phyloP scores from a whole-genome alignment of 2,113 vertebrate species.

The Poeciliopsis occidentalis region DNA sequence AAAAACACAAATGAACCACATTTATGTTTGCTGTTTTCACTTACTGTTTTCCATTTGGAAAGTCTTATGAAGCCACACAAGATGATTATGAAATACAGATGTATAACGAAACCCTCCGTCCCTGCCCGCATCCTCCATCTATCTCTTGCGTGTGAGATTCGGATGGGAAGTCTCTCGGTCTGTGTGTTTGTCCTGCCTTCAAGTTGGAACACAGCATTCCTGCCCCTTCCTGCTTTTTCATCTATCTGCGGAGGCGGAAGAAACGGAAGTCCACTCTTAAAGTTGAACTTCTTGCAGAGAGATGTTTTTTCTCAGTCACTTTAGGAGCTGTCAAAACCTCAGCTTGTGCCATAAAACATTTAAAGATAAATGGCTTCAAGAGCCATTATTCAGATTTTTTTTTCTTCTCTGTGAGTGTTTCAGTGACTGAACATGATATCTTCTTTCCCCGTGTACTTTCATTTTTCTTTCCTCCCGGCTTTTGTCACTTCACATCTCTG shows the following conservation, averaged over 20 bases:
- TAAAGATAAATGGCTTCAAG: slow-evolving; percentile 17
- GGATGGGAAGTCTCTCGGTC: background rate
- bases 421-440: slow-evolving; percentile 26
- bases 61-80: slow-evolving; percentile 43
- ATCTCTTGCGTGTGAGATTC: slow-evolving; percentile 14
- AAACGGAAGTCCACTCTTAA: slow-evolving; percentile 54
- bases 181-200: slow-evolving; percentile 44
- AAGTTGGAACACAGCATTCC: slow-evolving; percentile 32
- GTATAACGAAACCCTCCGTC: slow-evolving; percentile 42
- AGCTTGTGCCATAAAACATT: slow-evolving; percentile 13
- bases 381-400: slow-evolving; percentile 15
- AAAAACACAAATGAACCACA: background rate
- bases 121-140: slow-evolving; percentile 16
- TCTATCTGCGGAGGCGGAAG: slow-evolving; percentile 48
- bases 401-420: slow-evolving; percentile 9
- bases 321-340: slow-evolving; percentile 34
- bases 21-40: background rate
- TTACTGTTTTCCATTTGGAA: slow-evolving; percentile 4
- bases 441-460: slow-evolving; percentile 25
- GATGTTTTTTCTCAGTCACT: slow-evolving; percentile 20
- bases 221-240: slow-evolving; percentile 46
- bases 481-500: slow-evolving; percentile 43
- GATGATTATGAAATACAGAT: slow-evolving; percentile 66
- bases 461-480: slow-evolving; percentile 19
- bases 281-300: slow-evolving; percentile 16